Evolutionary conservation across 92 coral and sea anemone species (phyloP).

Genomic region (Palythoa grandiflora): DNA sequence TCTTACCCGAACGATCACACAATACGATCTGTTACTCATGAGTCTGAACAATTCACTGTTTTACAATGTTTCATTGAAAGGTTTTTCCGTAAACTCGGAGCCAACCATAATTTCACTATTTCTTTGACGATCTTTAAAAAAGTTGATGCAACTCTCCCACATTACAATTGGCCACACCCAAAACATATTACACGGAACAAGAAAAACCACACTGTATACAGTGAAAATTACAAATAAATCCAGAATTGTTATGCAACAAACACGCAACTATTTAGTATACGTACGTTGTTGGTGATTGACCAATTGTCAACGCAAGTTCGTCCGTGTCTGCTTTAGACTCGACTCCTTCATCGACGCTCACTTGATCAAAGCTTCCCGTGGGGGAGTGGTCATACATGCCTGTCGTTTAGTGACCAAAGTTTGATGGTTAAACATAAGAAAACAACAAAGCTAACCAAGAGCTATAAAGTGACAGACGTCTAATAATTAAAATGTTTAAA

Average conservation of each 20-base stretch:
- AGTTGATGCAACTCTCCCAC: too few species aligned
- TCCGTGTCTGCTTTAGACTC: slow-evolving; percentile 69
- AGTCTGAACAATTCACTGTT: too few species aligned
- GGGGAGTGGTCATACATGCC: slow-evolving; percentile 39
- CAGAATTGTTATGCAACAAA: background rate
- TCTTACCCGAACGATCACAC: too few species aligned
- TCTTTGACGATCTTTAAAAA: too few species aligned
- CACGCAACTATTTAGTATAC: slow-evolving; percentile 9
- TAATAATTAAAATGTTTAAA: too few species aligned
- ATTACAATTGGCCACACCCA: too few species aligned
- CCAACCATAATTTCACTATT: too few species aligned
- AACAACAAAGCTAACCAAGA: background rate
- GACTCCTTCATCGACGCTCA: slow-evolving; percentile 76
- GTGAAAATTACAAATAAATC: background rate
- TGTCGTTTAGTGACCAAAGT: background rate
- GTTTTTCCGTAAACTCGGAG: too few species aligned
- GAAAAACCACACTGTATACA: too few species aligned
- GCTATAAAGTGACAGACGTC: background rate
- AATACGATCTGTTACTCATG: too few species aligned
- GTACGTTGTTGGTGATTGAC: slow-evolving; percentile 75
- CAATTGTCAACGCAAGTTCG: slow-evolving; percentile 48
- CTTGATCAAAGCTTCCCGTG: slow-evolving; percentile 58
- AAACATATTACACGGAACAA: too few species aligned
- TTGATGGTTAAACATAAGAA: background rate
- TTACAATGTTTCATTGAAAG: too few species aligned